Conservation (phyloP, 2,797 vertebrate species). For the Silurus aristotelis region DNA sequence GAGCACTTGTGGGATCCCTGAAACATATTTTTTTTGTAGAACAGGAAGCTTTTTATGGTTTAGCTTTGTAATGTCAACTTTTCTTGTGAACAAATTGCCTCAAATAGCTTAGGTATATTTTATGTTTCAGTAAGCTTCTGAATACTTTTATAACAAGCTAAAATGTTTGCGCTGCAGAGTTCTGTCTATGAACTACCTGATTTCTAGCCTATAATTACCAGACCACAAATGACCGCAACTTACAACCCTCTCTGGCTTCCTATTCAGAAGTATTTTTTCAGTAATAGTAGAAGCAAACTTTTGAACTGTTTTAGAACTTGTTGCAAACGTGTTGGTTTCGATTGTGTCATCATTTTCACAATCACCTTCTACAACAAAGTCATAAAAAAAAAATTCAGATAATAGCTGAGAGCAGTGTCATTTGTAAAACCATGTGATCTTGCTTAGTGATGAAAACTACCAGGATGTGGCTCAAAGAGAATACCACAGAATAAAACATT, state of each 20-base stretch:
- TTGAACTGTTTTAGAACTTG: neutral
- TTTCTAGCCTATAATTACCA: neutral
- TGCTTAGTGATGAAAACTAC: neutral
- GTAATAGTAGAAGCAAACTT: neutral
- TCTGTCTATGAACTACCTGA: neutral
- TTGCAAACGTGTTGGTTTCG: neutral
- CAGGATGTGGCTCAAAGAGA: neutral
- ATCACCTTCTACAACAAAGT: neutral
- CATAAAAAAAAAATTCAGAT: neutral
- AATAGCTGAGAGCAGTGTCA: neutral
- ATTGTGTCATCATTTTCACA: neutral
- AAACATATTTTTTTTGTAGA: neutral
- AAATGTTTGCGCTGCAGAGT: neutral
- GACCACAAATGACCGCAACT: neutral
- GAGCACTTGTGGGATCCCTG: neutral
- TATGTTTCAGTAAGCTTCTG: neutral
- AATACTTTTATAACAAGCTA: neutral
- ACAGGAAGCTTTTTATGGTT: neutral
- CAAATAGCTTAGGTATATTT: neutral
- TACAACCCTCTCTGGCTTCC: neutral
- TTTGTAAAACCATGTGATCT: neutral
- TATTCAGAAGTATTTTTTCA: neutral
- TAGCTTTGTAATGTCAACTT: neutral
- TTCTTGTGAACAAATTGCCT: neutral
- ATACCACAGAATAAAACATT: neutral